Evolutionary conservation across 1,140 invertebrate species (phyloP), one percentile per base, ranked within the genome.

Genomic region (Drosophila novamexicana): DNA sequence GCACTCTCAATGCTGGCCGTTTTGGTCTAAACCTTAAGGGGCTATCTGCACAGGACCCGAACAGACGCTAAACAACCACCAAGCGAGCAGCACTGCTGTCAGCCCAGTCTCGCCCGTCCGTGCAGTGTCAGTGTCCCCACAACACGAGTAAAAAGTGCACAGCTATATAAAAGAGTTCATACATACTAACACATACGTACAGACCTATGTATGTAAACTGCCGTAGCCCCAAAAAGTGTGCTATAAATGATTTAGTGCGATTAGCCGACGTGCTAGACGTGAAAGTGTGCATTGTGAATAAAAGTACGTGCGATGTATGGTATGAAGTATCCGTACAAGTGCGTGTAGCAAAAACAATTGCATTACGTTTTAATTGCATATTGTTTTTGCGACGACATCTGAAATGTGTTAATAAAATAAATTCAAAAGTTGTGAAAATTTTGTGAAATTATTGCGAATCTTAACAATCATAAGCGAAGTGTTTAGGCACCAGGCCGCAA

Each of bases 191-290:
- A 63, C 32, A 61, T 40, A 64, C 34, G 66, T 58, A 62, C 18
- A 65, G 42, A 62, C 37, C 36, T 16, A 52, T 47, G 45, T 59
- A 36, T 40, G 22, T 40, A 39, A 37, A 66, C 56, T 63, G 54
- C 18, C 49, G 47, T 66, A 53, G 53, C 56, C 75, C 61, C 49
- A 75, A 75, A 75, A 75, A 71, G 72, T 57, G 52, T 52, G 72
- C 66, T 83, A 79, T 65, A 81, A 81, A 81, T 79, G 79, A 50
- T 79, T 79, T 32, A 78, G 63, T 79, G 72, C 67, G 61, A 78
- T 65, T 75, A 53, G 61, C 61, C 61, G 61, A 75, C 57, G 45
- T 58, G 63, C 59, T 63, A 63, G 62, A 77, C 53, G 57, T 74
- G 50, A 18, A 80, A 79, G 69, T 86, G 69, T 81, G 75, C 58